Evolutionary conservation across 2,113 vertebrate genomes (phyloP), one percentile per base, ranked within the genome.

Genomic region (Leptocoma aspasia): DNA sequence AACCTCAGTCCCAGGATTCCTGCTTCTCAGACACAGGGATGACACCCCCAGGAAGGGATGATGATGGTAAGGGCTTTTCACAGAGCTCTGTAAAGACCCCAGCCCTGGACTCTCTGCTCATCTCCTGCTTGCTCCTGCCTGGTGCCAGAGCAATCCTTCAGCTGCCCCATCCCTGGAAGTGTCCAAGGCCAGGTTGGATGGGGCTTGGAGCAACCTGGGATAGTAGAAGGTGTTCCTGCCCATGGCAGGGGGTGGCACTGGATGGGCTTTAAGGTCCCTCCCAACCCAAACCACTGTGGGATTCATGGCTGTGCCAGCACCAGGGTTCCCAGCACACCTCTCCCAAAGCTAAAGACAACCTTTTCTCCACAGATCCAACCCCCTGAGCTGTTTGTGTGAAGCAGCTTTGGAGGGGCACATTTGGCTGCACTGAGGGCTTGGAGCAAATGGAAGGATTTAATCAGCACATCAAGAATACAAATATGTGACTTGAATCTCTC

Each of bases 171-270:
- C 69, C 28, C 63, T 82, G 63, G 21, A 1, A 76, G 21, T 42
- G 54, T 8, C 41, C 70, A 41, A 49, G 54, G 26, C n/a, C 47
- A 54, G 47, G 30, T 0, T 69, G 30, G 30, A 35, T 0, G 1
- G 16, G 54, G 17, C 4, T 41, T 54, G 78, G 47, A 69, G 26
- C 26, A 61, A 0, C 12, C 41, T 41, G n/a, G 21, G 12, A 15
- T 1, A 5, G 15, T 31, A 17, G 30, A 23, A 90, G 17, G 7
- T 54, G 61, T 41, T 54, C n/a, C 70, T 61, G 61, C 11, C 30
- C 41, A 47, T 35, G 47, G 41, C 31, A 59, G 23, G 45, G n/a
- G 22, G 15, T 66, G 28, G 45, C 12, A 54, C 61, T 76, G n/a
- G 33, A 13, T 59, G 68, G 4, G 27, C 10, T 73, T 52, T 65